Evolutionary conservation across 1,140 invertebrate species (phyloP).

Genomic region (Stegodyphus mimosarum): DNA sequence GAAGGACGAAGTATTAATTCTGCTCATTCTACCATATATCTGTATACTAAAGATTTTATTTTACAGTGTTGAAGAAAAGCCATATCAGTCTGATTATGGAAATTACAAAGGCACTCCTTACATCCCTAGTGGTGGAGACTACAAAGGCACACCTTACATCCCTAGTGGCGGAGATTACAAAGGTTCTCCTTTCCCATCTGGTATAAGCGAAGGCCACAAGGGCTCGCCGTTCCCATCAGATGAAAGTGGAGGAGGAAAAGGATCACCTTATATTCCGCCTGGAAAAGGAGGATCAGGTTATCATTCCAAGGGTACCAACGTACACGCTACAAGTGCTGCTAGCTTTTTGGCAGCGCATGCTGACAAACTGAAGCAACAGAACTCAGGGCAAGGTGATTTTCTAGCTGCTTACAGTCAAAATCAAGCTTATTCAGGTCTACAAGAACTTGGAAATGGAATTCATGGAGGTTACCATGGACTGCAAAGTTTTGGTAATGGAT

Average conservation of each 20-base stretch:
- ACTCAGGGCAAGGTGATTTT: constrained; percentile 4
- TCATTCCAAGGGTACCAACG: constrained; percentile 25
- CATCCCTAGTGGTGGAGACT: constrained; percentile 6
- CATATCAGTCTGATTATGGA: constrained; percentile 10
- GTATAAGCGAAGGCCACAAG: constrained; percentile 6
- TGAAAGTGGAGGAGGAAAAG: constrained; percentile 18
- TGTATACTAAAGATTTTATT: neutral
- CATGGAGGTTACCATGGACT: constrained; percentile 24
- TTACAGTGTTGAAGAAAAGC: constrained; percentile 48
- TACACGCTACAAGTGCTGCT: constrained; percentile 43
- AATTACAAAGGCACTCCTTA: neutral
- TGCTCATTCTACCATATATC: too few relatives aligned
- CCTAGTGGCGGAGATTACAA: constrained; percentile 27
- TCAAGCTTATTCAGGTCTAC: constrained; percentile 26
- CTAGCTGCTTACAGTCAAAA: constrained; percentile 39
- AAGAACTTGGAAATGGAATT: constrained; percentile 29
- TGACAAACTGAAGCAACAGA: neutral
- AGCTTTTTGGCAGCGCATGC: constrained; percentile 51
- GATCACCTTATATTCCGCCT: constrained; percentile 6
- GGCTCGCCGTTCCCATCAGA: constrained; percentile 25
- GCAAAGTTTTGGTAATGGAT: neutral
- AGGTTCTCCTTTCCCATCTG: constrained; percentile 27
- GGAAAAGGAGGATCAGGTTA: constrained; percentile 7
- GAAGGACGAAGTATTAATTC: too few relatives aligned
- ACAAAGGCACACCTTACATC: constrained; percentile 45